Evolutionary conservation across 1,140 invertebrate genomes (phyloP).

Genomic region (Sesamia nonagrioides): DNA sequence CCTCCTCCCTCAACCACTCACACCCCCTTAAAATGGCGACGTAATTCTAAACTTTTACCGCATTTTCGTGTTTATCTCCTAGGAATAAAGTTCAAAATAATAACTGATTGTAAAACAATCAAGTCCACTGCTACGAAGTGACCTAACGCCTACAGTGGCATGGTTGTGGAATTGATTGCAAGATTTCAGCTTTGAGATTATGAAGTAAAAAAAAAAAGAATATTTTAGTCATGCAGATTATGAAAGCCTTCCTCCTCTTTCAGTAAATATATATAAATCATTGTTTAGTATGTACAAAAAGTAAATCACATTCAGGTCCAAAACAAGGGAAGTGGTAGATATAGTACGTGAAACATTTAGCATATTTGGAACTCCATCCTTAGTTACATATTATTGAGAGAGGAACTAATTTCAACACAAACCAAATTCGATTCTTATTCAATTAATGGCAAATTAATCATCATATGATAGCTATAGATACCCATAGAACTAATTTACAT

Average conservation of each 20-base stretch:
- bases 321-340: too few relatives aligned
- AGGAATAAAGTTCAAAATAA: conserved; percentile 42
- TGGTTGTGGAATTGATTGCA: conserved; percentile 71
- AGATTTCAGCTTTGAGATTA: conserved; percentile 63
- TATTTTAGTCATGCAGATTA: conserved; percentile 69
- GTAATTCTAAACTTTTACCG: conserved; percentile 72
- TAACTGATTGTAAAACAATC: conserved; percentile 50
- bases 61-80: conserved; percentile 53
- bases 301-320: too few relatives aligned
- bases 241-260: too few relatives aligned
- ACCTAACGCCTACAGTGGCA: conserved; percentile 67
- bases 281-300: background rate
- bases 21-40: too few relatives aligned
- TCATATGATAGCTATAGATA: conserved; percentile 3
- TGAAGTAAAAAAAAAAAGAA: conserved; percentile 56
- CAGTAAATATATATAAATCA: too few relatives aligned
- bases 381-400: conserved; percentile 60
- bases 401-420: conserved; percentile 66
- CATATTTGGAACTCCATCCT: background rate
- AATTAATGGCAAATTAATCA: background rate
- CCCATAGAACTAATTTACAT: background rate
- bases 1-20: too few relatives aligned
- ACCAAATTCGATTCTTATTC: conserved; percentile 56
- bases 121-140: conserved; percentile 59
- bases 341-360: conserved; percentile 49